Evolutionary conservation across 2,888 invertebrate genomes (phyloP).

Genomic region (Mythimna lalbum): DNA sequence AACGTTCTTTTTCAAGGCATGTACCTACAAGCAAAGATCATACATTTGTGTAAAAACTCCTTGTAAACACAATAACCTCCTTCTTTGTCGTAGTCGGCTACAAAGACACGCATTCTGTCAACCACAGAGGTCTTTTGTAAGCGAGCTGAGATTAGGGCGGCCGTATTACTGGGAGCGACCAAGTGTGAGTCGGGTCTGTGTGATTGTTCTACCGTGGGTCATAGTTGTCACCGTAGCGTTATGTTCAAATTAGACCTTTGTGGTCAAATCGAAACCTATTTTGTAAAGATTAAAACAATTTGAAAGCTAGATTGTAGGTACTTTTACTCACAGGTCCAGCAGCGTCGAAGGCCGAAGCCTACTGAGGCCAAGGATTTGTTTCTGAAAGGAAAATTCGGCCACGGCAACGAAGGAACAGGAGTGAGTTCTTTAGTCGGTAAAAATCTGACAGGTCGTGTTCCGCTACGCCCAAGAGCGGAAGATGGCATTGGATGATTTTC

Average conservation of each 20-base stretch:
- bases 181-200: constrained; percentile 28
- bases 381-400: too few relatives aligned
- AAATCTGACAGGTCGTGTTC: too few relatives aligned
- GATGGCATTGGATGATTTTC: too few relatives aligned
- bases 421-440: too few relatives aligned
- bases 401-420: too few relatives aligned
- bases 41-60: neutral
- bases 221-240: neutral
- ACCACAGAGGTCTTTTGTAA: constrained; percentile 38
- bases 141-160: constrained; percentile 13
- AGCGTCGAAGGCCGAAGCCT: too few relatives aligned
- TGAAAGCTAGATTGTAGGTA: too few relatives aligned
- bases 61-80: neutral
- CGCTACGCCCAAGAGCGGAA: too few relatives aligned
- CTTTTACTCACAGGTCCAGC: too few relatives aligned
- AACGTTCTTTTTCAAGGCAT: too few relatives aligned
- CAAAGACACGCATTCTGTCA: constrained; percentile 40
- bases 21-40: too few relatives aligned
- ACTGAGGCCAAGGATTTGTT: too few relatives aligned
- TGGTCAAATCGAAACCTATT: neutral
- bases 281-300: neutral
- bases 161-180: constrained; percentile 8
- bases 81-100: neutral
- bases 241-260: neutral
- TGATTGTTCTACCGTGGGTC: constrained; percentile 14